Percentiles rank a stretch among this genome's conserved stretches.
Evolutionary conservation across 2,888 invertebrate genomes (phyloP).

Genomic region (Drosophila recens): DNA sequence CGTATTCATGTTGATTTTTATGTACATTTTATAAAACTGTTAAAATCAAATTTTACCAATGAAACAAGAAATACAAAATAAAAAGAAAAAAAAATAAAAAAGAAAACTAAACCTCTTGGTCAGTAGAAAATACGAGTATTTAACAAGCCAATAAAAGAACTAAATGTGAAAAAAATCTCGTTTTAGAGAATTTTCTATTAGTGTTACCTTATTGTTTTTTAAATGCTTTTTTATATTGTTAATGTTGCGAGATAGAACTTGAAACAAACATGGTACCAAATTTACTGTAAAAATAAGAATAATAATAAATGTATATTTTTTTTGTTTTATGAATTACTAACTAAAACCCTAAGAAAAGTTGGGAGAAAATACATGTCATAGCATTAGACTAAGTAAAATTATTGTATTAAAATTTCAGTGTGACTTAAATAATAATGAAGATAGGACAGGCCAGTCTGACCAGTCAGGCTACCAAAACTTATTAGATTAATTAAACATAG

Average conservation of each 20-base stretch:
- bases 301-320: slow-evolving; percentile 40
- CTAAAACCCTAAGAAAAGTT: slow-evolving; percentile 38
- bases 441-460: slow-evolving; percentile 7
- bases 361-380: slow-evolving; percentile 73
- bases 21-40: slow-evolving; percentile 65
- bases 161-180: slow-evolving; percentile 58
- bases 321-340: slow-evolving; percentile 41
- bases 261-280: slow-evolving; percentile 53
- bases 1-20: slow-evolving; percentile 43
- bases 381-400: slow-evolving; percentile 56
- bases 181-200: slow-evolving; percentile 66
- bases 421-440: slow-evolving; percentile 41
- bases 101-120: slow-evolving; percentile 36
- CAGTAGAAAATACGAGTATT: slow-evolving; percentile 31
- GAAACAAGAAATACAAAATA: slow-evolving; percentile 22
- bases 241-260: slow-evolving; percentile 27
- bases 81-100: slow-evolving; percentile 26
- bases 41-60: slow-evolving; percentile 72
- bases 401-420: slow-evolving; percentile 55
- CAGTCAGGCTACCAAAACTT: slow-evolving; percentile 14
- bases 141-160: slow-evolving; percentile 45
- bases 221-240: slow-evolving; percentile 21
- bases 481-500: slow-evolving; percentile 17
- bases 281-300: slow-evolving; percentile 30
- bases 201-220: slow-evolving; percentile 14